Base-by-base conservation (phyloP, 2,113 vertebrate genomes). In the Panurus biarmicus region DNA sequence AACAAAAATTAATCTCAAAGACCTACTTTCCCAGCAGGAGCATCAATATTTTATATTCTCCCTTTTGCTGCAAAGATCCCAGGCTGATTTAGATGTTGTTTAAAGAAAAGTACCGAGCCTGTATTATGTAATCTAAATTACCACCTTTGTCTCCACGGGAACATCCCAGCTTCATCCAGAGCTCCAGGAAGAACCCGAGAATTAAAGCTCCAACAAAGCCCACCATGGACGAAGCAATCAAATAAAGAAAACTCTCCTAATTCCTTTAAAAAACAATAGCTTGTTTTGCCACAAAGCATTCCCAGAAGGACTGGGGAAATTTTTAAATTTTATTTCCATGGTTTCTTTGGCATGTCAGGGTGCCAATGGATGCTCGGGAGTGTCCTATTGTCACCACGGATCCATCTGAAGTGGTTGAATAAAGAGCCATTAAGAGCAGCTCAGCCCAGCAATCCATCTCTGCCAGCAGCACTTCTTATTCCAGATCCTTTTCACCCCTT, bases 151-250 rank as follows among this genome's bases (percentile, higher is more conserved):
- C 94, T 95, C 89, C 90, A 71, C 65, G 71, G 87, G 62, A 96
- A 92, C 91, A 77, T 42, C 76, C 33, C 86, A 87, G 89, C 94
- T 95, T 78, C 92, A 95, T 85, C 69, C 83, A 73, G 36, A 85
- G 35, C 64, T 90, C 60, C 93, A 87, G 83, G 35, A 95, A 38
- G 22, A 87, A 10, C 3, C 76, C 66, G 73, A 28, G 65, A 90
- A 69, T 90, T 93, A 78, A 75, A 93, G n/a, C 14, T 71, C 38
- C 88, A 66, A 19, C 38, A 75, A 87, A 97, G 83, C 14, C 60
- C 58, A 62, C 40, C 21, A 3, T 9, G 71, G 31, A 8, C 67
- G 83, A 91, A 92, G 67, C 9, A 2, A 38, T 80, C 45, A 78
- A 42, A 81, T 69, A 54, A 85, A 79, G 75, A 65, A 90, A 95